phyloP scores from a whole-genome alignment of 2,888 invertebrate genomes.

The Hypomecis punctinalis region DNA sequence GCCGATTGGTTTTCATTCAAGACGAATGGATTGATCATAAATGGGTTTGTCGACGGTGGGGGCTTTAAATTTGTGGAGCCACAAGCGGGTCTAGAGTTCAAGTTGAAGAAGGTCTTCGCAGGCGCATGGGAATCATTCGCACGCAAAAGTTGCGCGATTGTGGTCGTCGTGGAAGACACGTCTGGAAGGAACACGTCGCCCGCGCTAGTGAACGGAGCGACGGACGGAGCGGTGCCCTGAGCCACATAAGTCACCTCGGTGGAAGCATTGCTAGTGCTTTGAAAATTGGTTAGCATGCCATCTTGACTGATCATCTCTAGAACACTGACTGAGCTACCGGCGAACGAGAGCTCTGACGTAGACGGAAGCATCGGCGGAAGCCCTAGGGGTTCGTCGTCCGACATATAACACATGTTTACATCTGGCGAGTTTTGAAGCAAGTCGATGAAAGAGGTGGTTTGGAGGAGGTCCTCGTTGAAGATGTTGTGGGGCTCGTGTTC shows the following conservation, averaged over 20 bases:
- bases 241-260: slow-evolving; percentile 12
- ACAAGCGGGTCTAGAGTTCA: not conserved
- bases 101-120: not conserved
- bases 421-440: slow-evolving; percentile 12
- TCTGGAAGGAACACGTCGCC: slow-evolving; percentile 19
- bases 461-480: slow-evolving; percentile 18
- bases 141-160: slow-evolving; percentile 13
- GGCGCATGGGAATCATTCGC: not conserved
- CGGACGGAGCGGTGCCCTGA: slow-evolving; percentile 3
- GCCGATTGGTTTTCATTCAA: not conserved
- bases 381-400: slow-evolving; percentile 14
- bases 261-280: not conserved
- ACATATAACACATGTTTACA: slow-evolving; percentile 13
- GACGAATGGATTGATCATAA: not conserved
- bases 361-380: slow-evolving; percentile 13
- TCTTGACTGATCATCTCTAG: slow-evolving; percentile 23
- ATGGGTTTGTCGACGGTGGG: not conserved
- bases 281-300: slow-evolving; percentile 3
- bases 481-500: slow-evolving; percentile 9
- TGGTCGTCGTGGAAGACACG: not conserved
- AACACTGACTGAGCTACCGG: slow-evolving; percentile 11
- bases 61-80: not conserved
- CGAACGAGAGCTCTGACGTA: not conserved
- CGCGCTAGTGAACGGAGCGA: slow-evolving; percentile 11
- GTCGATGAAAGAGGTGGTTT: slow-evolving; percentile 14